A percentile compares a stretch with the other conserved stretches of the same genome.
Evolutionary conservation across 2,113 vertebrate species (phyloP).

Genomic region (Bubo bubo): DNA sequence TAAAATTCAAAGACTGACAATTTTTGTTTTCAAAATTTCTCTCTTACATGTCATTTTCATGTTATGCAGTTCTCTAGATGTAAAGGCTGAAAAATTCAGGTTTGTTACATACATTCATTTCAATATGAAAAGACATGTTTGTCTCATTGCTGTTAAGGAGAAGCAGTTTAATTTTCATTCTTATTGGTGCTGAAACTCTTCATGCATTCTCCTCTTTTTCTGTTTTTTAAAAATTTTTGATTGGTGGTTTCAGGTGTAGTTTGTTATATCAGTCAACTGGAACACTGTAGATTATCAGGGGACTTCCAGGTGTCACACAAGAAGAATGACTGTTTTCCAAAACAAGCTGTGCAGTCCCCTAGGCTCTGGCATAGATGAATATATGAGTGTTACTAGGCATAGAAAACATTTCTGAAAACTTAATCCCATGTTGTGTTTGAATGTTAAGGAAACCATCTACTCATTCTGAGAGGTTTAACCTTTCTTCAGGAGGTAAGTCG

Average conservation of each 20-base stretch:
- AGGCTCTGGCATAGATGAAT: constrained; percentile 35
- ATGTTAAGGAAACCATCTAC: constrained; percentile 44
- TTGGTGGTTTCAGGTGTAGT: constrained; percentile 42
- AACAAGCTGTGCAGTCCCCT: constrained; percentile 53
- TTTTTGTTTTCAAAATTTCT: neutral
- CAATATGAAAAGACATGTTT: neutral
- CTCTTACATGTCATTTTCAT: neutral
- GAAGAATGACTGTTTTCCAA: constrained; percentile 60
- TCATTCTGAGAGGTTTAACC: constrained; percentile 53
- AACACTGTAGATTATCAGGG: constrained; percentile 35
- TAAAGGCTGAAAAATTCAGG: neutral
- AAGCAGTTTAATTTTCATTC: neutral
- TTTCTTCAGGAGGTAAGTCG: constrained; percentile 45
- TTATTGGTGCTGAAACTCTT: neutral
- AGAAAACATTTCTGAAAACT: constrained; percentile 43
- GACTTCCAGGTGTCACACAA: constrained; percentile 43
- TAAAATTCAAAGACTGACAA: neutral
- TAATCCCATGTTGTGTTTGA: constrained; percentile 47
- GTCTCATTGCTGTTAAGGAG: neutral
- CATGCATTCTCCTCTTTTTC: neutral
- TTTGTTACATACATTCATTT: neutral
- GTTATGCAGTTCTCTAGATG: neutral
- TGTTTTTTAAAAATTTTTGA: neutral
- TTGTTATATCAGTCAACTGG: constrained; percentile 13
- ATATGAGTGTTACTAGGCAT: constrained; percentile 10